phyloP scores from a whole-genome alignment of 2,888 invertebrate genomes.

The Galeopsomyia nigrocyanea region DNA sequence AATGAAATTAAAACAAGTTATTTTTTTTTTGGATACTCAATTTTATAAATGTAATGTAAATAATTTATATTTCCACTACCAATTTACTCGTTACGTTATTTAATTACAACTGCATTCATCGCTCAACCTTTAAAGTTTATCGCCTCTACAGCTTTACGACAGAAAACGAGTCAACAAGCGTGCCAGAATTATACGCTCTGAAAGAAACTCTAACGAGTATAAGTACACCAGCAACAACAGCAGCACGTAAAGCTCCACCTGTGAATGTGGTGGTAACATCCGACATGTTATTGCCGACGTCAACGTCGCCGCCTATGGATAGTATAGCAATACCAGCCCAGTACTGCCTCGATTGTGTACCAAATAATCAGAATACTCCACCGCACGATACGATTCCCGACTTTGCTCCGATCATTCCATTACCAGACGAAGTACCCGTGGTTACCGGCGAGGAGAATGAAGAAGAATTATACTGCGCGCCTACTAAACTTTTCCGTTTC shows the following conservation, averaged over 20 bases:
- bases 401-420: constrained; percentile 87
- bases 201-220: no score
- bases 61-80: no score
- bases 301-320: constrained; percentile 73
- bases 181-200: constrained; percentile 49
- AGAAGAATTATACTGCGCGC: constrained; percentile 79
- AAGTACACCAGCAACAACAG: constrained; percentile 67
- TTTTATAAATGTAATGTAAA: no score
- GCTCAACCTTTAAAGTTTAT: no score
- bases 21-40: no score
- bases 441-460: constrained; percentile 89
- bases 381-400: constrained; percentile 83
- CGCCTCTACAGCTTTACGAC: not conserved
- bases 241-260: constrained; percentile 49
- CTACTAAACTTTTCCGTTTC: constrained; percentile 87
- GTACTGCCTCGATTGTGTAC: constrained; percentile 74
- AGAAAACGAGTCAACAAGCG: constrained; percentile 1
- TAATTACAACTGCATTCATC: no score
- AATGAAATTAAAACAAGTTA: no score
- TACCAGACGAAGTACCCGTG: constrained; percentile 87
- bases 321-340: constrained; percentile 88
- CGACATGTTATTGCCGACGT: constrained; percentile 80
- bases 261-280: constrained; percentile 88
- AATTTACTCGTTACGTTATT: no score
- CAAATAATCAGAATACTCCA: constrained; percentile 31